Conservation (phyloP, 1,140 invertebrate genomes). For the Elysia chlorotica region DNA sequence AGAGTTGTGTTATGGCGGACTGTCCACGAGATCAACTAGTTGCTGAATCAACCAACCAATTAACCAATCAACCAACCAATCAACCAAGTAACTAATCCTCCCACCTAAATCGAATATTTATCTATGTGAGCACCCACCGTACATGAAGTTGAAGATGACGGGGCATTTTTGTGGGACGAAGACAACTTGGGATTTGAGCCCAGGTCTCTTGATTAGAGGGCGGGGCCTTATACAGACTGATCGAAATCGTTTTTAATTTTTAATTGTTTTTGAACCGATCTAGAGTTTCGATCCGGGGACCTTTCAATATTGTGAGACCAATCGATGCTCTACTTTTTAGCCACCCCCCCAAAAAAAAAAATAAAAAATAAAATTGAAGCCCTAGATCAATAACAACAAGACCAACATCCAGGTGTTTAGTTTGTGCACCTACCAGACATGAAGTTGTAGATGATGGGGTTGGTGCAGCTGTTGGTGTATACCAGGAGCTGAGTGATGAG, state of each 20-base stretch:
- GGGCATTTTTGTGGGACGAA: neutral
- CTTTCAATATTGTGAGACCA: too few species aligned
- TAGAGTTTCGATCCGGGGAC: too few species aligned
- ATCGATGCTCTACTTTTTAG: neutral
- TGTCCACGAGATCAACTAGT: too few species aligned
- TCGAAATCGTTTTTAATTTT: neutral
- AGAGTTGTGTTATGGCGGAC: too few species aligned
- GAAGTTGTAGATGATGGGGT: slow-evolving; percentile 91
- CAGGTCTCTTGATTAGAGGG: too few species aligned
- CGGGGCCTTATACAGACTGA: too few species aligned
- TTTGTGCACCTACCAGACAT: slow-evolving; percentile 88
- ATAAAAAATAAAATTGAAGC: neutral
- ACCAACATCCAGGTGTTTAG: too few species aligned
- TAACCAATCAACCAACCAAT: too few species aligned
- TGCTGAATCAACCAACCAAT: too few species aligned
- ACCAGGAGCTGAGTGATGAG: slow-evolving; percentile 13
- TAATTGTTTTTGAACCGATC: neutral
- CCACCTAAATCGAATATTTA: neutral
- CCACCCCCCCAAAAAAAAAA: neutral
- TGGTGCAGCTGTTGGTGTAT: slow-evolving; percentile 86
- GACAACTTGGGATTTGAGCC: neutral
- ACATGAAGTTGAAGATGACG: neutral
- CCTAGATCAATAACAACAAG: neutral
- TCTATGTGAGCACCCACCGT: neutral
- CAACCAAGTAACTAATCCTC: too few species aligned